Evolutionary conservation across 1,140 invertebrate species (phyloP).

Genomic region (Zeugodacus cucurbitae): DNA sequence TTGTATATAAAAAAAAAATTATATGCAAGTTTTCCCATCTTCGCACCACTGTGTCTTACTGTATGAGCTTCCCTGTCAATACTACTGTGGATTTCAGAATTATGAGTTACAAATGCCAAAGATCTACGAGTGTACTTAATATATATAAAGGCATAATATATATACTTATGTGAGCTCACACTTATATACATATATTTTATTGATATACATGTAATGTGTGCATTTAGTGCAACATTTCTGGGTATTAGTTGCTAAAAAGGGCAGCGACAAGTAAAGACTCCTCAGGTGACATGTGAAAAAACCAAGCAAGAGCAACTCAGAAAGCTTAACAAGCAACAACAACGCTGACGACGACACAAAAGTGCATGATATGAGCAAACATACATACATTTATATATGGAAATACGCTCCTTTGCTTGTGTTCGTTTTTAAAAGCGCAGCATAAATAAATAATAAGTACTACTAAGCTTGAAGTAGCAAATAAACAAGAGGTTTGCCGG

Average conservation of each 20-base stretch:
- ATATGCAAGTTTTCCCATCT: too few species aligned
- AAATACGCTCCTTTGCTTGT: too few species aligned
- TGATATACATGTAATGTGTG: neutral
- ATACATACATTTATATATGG: neutral
- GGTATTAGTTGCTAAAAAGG: neutral
- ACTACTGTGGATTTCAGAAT: neutral
- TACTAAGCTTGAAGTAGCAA: neutral
- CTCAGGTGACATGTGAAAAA: neutral
- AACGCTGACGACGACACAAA: neutral
- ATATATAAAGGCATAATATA: neutral
- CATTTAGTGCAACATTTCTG: constrained; percentile 6
- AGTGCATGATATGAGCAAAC: neutral
- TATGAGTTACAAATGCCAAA: neutral
- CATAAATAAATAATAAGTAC: neutral
- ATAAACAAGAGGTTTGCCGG: neutral
- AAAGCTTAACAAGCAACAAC: neutral
- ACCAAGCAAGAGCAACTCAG: neutral
- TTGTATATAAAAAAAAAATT: too few species aligned
- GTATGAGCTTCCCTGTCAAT: neutral
- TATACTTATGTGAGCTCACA: neutral
- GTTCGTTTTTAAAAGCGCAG: neutral
- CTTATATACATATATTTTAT: neutral
- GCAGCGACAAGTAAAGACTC: neutral
- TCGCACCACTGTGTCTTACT: neutral
- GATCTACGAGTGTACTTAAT: neutral